Evolutionary conservation across 1,140 invertebrate species (phyloP), one percentile per base, ranked within the genome.

Genomic region (Ganaspis sp.): DNA sequence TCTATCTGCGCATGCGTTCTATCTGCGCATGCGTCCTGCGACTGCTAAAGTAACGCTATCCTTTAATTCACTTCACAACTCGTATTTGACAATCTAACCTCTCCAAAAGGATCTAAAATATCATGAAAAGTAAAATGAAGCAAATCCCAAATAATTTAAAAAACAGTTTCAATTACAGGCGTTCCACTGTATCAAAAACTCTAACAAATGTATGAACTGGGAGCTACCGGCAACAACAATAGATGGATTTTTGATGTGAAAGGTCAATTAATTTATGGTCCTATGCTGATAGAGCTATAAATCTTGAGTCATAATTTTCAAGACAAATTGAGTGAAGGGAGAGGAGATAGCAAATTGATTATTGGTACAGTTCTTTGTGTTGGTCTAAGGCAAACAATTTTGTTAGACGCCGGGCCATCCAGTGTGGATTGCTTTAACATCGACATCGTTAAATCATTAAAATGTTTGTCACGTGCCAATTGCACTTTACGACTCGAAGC

Each of bases 391-490:
- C 4, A 29, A 26, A 29, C 26, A 64, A 64, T 64, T 64, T 64
- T 64, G 23, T 29, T 29, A n/a, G 26, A 64, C 26, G 23, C 26
- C 26, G 21, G 9, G 12, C 21, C 15, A 64, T 64, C 26, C 58
- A 64, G 15, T 34, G 58, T 64, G 23, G 26, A 64, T 70, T 34
- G 74, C n/a, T 70, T 17, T 4, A 74, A 49, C 69, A 70, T 53
- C 69, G 45, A 38, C 70, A 70, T 45, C n/a, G 53, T 19, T 69
- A 70, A 75, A 38, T 70, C 69, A 75, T 75, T 70, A 54, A 75
- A 75, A 87, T 85, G 82, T 79, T 80, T 78, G 78, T 81, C 83
- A 84, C 85, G 83, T 82, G 75, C 78, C 17, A 72, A 79, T 74
- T 78, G 81, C 78, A 79, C 83, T 86, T 86, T 77, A 54, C 79